A percentile compares a stretch with the other conserved stretches of the same genome.
phyloP scores from a whole-genome alignment of 2,797 vertebrate species.

The Craterocephalus amniculus region DNA sequence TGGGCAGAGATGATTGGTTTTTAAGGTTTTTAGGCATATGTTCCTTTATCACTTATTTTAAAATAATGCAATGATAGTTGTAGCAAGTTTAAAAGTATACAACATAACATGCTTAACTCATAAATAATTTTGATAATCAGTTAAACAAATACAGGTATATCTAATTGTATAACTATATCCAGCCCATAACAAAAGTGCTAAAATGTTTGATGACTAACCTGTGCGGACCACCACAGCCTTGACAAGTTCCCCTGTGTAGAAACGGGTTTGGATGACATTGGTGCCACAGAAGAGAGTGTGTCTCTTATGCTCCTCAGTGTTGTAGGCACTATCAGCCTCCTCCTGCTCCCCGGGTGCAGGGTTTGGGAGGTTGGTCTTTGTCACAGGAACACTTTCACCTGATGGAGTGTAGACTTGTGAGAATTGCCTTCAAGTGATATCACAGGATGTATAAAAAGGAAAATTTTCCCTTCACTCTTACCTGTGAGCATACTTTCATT shows the following conservation, averaged over 20 bases:
- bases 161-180: neutral
- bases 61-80: neutral
- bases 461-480: slow-evolving; percentile 61
- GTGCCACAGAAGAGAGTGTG: slow-evolving; percentile 98
- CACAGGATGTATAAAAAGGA: neutral
- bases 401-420: slow-evolving; percentile 11
- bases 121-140: neutral
- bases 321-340: slow-evolving; percentile 82
- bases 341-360: slow-evolving; percentile 81
- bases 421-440: neutral
- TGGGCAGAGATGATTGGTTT: slow-evolving; percentile 52
- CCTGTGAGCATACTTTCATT: slow-evolving; percentile 99
- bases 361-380: slow-evolving; percentile 96
- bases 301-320: slow-evolving; percentile 89
- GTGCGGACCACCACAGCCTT: slow-evolving; percentile 95
- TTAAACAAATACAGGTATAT: neutral
- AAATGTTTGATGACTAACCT: slow-evolving; percentile 71
- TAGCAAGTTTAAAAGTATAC: neutral
- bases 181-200: neutral
- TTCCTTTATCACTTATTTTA: neutral
- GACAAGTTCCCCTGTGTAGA: slow-evolving; percentile 95
- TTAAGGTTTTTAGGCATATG: neutral
- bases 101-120: neutral
- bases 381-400: slow-evolving; percentile 99
- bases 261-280: slow-evolving; percentile 96